phyloP scores from a whole-genome alignment of 2,888 invertebrate genomes.

The Griposia aprilina region DNA sequence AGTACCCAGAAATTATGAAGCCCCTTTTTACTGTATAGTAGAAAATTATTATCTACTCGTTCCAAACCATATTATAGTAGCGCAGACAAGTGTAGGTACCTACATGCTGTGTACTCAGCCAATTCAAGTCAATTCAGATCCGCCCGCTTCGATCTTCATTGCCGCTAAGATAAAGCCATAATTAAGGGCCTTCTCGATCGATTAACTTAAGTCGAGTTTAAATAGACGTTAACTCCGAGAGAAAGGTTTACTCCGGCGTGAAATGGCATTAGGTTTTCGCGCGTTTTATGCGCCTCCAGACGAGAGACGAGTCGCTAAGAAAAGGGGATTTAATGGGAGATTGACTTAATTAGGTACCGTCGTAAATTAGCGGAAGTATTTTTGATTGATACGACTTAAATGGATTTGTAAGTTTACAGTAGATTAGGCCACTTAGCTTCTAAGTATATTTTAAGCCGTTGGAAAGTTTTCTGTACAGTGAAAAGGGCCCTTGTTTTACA shows the following conservation, averaged over 20 bases:
- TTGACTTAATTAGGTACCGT: slow-evolving; percentile 88
- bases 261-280: slow-evolving; percentile 91
- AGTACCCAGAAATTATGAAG: neutral
- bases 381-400: slow-evolving; percentile 85
- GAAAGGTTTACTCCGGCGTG: slow-evolving; percentile 91
- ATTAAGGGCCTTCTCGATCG: slow-evolving; percentile 90
- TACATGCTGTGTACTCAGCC: slow-evolving; percentile 72
- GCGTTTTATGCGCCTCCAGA: slow-evolving; percentile 85
- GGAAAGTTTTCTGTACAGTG: slow-evolving; percentile 25
- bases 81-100: no score
- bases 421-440: slow-evolving; percentile 45
- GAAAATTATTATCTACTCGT: neutral
- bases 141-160: slow-evolving; percentile 84
- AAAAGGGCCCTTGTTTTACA: neutral
- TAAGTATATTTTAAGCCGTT: slow-evolving; percentile 42
- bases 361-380: slow-evolving; percentile 86
- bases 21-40: neutral
- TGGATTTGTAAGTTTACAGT: slow-evolving; percentile 77
- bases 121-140: slow-evolving; percentile 85
- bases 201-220: slow-evolving; percentile 90
- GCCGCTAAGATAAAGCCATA: slow-evolving; percentile 88
- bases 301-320: slow-evolving; percentile 88
- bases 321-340: slow-evolving; percentile 88
- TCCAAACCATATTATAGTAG: neutral
- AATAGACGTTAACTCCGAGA: slow-evolving; percentile 89